Evolutionary conservation across 2,888 invertebrate genomes (phyloP).

Genomic region (Spodoptera littoralis): DNA sequence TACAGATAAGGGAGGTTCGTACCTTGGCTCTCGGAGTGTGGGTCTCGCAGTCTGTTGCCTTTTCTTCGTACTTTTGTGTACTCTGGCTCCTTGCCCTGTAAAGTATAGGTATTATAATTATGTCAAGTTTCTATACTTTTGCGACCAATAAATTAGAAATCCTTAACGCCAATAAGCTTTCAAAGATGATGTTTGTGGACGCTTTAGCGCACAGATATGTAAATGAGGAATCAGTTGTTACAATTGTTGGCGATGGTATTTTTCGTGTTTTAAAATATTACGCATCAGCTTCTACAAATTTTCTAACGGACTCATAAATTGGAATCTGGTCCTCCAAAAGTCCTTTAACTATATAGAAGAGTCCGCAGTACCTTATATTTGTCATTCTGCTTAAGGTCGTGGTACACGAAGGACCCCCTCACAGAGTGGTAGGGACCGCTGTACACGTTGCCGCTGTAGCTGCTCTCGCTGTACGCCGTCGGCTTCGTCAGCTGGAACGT

Average conservation of each 20-base stretch:
- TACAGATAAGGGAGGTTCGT: slow-evolving; percentile 31
- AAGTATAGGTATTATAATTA: too few species aligned
- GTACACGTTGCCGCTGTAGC: slow-evolving; percentile 96
- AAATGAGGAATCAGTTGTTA: too few species aligned
- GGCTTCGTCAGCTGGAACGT: slow-evolving; percentile 96
- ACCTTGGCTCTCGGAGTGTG: slow-evolving; percentile 95
- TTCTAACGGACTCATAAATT: too few species aligned
- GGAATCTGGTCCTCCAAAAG: not conserved
- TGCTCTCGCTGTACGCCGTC: slow-evolving; percentile 95
- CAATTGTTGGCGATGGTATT: too few species aligned
- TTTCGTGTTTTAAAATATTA: too few species aligned
- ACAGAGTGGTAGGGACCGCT: slow-evolving; percentile 96
- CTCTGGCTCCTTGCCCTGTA: slow-evolving; percentile 93
- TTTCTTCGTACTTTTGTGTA: slow-evolving; percentile 95
- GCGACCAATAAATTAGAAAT: too few species aligned
- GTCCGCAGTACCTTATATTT: slow-evolving; percentile 82
- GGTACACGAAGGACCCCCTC: slow-evolving; percentile 95
- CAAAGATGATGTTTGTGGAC: not conserved
- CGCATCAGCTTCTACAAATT: too few species aligned
- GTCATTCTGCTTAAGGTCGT: slow-evolving; percentile 94
- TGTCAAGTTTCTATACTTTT: too few species aligned
- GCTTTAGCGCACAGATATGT: too few species aligned
- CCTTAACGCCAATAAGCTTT: too few species aligned
- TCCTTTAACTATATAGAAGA: too few species aligned
- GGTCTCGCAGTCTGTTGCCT: slow-evolving; percentile 93